Base-by-base conservation (phyloP, 1,140 invertebrate genomes). In the Cheumatopsyche charites region DNA sequence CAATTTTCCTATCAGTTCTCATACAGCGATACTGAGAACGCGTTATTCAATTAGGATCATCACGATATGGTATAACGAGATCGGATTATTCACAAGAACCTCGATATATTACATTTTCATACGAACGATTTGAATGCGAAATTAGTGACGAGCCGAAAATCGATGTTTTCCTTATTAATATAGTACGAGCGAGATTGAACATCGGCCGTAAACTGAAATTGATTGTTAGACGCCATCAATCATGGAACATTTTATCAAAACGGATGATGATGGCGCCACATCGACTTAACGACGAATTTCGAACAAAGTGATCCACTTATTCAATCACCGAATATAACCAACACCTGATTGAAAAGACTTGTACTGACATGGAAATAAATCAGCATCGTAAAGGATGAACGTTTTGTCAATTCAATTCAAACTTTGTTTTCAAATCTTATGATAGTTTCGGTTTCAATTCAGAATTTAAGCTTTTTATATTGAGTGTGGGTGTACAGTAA, bases 391-490 rank as follows among this genome's bases (percentile, higher is more conserved):
- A 21, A 65, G 62, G 62, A 65, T 65, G 62, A n/a, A 9, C n/a
- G 15, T 65, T 65, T 65, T 15, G 41, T 43, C 62, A 65, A 65
- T n/a, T n/a, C n/a, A n/a, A n/a, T n/a, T n/a, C n/a, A n/a, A n/a
- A n/a, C n/a, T n/a, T n/a, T n/a, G n/a, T n/a, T n/a, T n/a, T n/a
- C n/a, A n/a, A n/a, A n/a, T n/a, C n/a, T n/a, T n/a, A n/a, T n/a
- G n/a, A n/a, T n/a, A n/a, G n/a, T n/a, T n/a, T n/a, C n/a, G n/a
- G n/a, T n/a, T n/a, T n/a, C n/a, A n/a, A n/a, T 65, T 65, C 62
- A 45, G 17, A 65, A 19, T 17, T 5, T 36, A 2, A 45, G 21
- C 36, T 21, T 45, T 65, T 36, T 6, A 5, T 49, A 65, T 65
- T 65, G 42, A n/a, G 17, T 17, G 62, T 65, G 36, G 62, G 62